Conservation (phyloP, 2,888 invertebrate species). For the Pollenia griseotomentosa region DNA sequence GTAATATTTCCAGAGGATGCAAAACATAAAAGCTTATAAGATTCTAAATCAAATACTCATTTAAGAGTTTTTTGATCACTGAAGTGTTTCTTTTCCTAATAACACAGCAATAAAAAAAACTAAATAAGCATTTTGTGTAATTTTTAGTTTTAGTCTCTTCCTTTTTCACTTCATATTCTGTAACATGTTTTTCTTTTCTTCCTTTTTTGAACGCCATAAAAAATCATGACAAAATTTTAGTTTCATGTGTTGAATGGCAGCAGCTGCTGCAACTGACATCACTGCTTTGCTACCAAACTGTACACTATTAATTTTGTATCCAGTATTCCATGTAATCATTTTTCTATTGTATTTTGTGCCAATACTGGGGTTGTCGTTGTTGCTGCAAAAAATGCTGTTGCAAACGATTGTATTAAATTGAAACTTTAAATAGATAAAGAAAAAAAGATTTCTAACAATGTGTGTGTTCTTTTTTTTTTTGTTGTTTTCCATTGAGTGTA, state of each 20-base stretch:
- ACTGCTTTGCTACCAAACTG: background rate
- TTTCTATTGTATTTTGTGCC: constrained; percentile 17
- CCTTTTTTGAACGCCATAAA: background rate
- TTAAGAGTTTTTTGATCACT: constrained; percentile 25
- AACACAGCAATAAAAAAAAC: background rate
- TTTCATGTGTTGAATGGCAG: background rate
- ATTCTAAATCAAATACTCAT: constrained; percentile 24
- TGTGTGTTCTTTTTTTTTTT: background rate
- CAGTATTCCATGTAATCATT: constrained; percentile 28
- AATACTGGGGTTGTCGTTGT: background rate
- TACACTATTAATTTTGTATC: constrained; percentile 18
- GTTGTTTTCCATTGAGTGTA: background rate
- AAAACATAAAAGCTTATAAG: background rate
- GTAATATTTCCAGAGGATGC: background rate
- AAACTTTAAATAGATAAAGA: constrained; percentile 8
- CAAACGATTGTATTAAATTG: constrained; percentile 22
- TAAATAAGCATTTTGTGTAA: background rate
- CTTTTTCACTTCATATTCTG: background rate
- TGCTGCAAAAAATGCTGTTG: background rate
- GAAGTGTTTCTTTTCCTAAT: constrained; percentile 28
- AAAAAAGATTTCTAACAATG: background rate
- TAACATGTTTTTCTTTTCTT: background rate
- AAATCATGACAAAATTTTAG: background rate
- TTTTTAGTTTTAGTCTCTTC: background rate
- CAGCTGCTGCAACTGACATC: background rate